phyloP scores from a whole-genome alignment of 2,113 vertebrate species.

The Hippolais icterina region DNA sequence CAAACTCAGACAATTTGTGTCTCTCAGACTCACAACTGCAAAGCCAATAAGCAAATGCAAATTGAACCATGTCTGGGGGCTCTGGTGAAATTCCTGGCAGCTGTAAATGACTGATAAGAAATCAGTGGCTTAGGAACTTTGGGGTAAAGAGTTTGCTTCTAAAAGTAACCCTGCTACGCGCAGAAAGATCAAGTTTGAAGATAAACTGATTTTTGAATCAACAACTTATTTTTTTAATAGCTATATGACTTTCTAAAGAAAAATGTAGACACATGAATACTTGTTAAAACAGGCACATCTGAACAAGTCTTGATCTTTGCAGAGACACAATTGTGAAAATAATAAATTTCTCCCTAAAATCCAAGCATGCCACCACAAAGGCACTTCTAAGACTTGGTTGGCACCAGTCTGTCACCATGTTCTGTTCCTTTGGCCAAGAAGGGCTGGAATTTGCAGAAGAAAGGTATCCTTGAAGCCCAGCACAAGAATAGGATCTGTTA shows the following conservation, averaged over 20 bases:
- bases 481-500: not conserved
- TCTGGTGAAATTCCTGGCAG: not conserved
- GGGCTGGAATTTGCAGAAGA: not conserved
- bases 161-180: not conserved
- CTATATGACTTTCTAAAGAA: not conserved
- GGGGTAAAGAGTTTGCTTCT: not conserved
- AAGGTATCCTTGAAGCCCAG: not conserved
- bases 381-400: not conserved
- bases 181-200: not conserved
- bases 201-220: not conserved
- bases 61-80: not conserved
- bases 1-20: not conserved
- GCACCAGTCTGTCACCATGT: not conserved
- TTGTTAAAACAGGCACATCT: not conserved
- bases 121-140: not conserved
- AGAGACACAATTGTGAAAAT: not conserved
- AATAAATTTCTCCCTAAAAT: slow-evolving; percentile 28
- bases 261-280: not conserved
- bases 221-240: not conserved
- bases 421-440: not conserved
- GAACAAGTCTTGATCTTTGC: not conserved
- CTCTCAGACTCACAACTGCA: not conserved
- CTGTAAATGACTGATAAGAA: not conserved
- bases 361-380: not conserved
- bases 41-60: not conserved